These are phyloP conservation scores for Axinella damicornis DNA, from an alignment of 37 sponge, comb jelly and placozoan genomes.

Conservation along the genomic window DNA sequence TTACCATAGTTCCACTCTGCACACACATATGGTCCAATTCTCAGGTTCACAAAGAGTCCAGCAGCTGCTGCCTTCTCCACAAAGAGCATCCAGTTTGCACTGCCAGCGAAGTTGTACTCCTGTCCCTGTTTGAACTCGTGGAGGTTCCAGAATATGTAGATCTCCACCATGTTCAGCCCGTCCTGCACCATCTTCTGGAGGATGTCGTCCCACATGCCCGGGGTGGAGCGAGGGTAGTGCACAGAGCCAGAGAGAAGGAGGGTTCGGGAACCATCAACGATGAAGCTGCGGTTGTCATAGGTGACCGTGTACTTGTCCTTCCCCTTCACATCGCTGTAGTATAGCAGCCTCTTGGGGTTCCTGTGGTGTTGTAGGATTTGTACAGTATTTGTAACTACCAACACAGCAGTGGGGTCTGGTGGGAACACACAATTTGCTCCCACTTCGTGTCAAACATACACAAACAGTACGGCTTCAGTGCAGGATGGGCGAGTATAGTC, in stretches of 20 bases:
- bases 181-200: constrained; percentile 37
- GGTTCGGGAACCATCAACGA: constrained; percentile 42
- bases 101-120: constrained; percentile 38
- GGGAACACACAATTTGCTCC: no score
- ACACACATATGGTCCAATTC: constrained; percentile 51
- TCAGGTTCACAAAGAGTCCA: constrained; percentile 56
- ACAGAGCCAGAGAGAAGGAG: constrained; percentile 55
- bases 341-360: neutral
- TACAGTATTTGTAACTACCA: no score
- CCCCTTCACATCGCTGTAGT: constrained; percentile 19
- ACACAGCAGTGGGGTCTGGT: no score
- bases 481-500: no score
- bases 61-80: constrained; percentile 35
- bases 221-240: constrained; percentile 56
- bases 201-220: constrained; percentile 43
- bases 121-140: constrained; percentile 52
- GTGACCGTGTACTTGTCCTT: constrained; percentile 24
- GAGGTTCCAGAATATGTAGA: constrained; percentile 67
- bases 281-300: constrained; percentile 56
- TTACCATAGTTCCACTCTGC: constrained; percentile 55
- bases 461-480: no score
- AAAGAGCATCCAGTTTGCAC: constrained; percentile 29
- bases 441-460: no score
- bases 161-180: constrained; percentile 58
- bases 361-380: neutral